Evolutionary conservation across 2,797 vertebrate genomes (phyloP), one percentile per base, ranked within the genome.

Genomic region (Rhinogobio ventralis): DNA sequence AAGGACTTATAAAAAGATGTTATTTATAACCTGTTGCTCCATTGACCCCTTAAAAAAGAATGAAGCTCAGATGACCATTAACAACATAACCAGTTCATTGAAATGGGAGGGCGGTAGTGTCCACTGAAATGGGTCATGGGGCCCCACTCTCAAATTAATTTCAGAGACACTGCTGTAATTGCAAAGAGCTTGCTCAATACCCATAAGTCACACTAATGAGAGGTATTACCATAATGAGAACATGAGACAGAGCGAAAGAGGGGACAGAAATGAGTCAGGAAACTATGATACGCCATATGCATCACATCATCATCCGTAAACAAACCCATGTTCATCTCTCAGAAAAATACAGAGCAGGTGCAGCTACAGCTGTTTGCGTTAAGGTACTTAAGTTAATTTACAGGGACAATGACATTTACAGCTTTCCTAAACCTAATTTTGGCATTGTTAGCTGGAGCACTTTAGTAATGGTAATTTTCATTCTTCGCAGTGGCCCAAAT

Each of bases 151-250:
- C 60, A 84, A 76, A 87, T 84, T 75, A 55, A 81, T 84, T 84
- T 87, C 53, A 84, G 74, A 83, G 74, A 80, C 86, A 83, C 76
- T 80, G 33, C 79, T 23, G 64, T 84, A 84, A 81, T 81, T 84
- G 77, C 69, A 73, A 84, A 82, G 77, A 74, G 82, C 53, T 60
- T 46, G 77, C 42, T 76, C 28, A 71, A 53, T 36, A 42, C 23
- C 77, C 82, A 81, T 81, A 84, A 87, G 77, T 81, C 82, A 84
- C 62, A 84, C 64, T 87, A 87, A 87, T 87, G 64, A 87, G 77
- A 67, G 15, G 19, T 69, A 87, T 81, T 84, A 81, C 62, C 78
- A 81, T 87, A 76, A 73, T 84, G 72, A 84, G 5, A 75, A 55
- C 57, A 62, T 49, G 42, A 72, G 33, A 42, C 57, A 45, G 45